Conservation (phyloP, 2,888 invertebrate genomes). For the Gandaritis pyraliata region DNA sequence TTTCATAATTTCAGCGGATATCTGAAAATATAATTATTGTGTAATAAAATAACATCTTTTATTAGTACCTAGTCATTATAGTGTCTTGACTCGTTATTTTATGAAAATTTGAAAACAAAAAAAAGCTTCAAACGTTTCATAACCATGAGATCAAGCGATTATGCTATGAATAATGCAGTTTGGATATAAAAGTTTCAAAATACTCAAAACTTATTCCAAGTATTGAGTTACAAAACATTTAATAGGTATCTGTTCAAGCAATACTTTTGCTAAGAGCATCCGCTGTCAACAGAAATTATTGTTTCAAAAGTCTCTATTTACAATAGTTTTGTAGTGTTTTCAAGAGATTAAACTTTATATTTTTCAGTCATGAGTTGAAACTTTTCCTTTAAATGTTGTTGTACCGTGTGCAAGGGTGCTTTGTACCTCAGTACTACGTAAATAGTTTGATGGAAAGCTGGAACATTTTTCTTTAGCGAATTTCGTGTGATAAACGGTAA, state of each 20-base stretch:
- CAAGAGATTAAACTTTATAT: conserved; percentile 80
- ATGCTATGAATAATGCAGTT: too few relatives aligned
- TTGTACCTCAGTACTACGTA: conserved; percentile 13
- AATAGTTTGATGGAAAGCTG: conserved; percentile 14
- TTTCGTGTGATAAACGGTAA: background rate
- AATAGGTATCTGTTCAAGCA: conserved; percentile 28
- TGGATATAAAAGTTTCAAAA: background rate
- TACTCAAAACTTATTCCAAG: background rate
- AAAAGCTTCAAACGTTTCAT: too few relatives aligned
- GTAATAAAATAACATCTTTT: too few relatives aligned
- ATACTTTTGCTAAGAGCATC: conserved; percentile 27
- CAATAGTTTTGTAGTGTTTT: conserved; percentile 72
- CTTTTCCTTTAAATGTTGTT: conserved; percentile 43
- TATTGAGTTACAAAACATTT: conserved; percentile 24
- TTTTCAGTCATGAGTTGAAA: conserved; percentile 73
- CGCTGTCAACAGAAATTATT: conserved; percentile 49
- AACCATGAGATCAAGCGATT: too few relatives aligned
- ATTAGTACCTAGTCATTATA: background rate
- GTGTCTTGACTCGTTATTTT: too few relatives aligned
- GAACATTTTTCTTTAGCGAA: background rate
- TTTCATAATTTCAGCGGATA: too few relatives aligned
- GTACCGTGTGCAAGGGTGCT: conserved; percentile 22
- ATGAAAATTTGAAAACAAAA: too few relatives aligned
- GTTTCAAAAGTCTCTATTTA: conserved; percentile 63
- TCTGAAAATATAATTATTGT: too few relatives aligned